phyloP scores from a whole-genome alignment of 2,113 vertebrate species.

The Fregetta grallaria region DNA sequence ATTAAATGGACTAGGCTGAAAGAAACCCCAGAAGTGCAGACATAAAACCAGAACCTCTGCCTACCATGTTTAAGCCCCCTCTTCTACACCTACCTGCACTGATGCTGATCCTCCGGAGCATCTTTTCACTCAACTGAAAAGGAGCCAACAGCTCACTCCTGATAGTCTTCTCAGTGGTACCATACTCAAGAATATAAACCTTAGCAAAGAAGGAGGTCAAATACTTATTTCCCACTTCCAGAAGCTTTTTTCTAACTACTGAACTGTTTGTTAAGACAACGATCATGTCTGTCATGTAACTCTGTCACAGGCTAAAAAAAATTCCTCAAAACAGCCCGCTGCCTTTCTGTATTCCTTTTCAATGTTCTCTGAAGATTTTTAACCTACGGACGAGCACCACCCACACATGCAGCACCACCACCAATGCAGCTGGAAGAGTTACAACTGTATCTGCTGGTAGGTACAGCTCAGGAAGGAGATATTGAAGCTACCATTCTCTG shows the following conservation, averaged over 20 bases:
- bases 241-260: not conserved
- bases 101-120: not conserved
- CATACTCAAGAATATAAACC: not conserved
- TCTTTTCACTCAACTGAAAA: not conserved
- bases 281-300: not conserved
- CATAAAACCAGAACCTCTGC: not conserved
- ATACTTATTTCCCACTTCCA: not conserved
- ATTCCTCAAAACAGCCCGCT: not conserved
- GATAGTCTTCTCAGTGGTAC: not conserved
- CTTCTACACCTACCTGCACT: not conserved
- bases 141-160: not conserved
- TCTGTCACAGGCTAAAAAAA: not conserved
- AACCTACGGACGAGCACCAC: not conserved
- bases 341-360: not conserved
- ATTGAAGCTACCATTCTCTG: not conserved
- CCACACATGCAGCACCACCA: not conserved
- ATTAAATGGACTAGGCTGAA: not conserved
- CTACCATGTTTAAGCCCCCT: not conserved
- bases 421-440: not conserved
- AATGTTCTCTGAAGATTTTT: not conserved
- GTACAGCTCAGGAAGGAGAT: not conserved
- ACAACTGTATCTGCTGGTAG: not conserved
- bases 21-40: not conserved
- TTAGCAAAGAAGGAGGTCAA: not conserved
- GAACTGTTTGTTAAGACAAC: not conserved